Conservation (phyloP, 1,140 invertebrate genomes). For the Heliothis virescens region DNA sequence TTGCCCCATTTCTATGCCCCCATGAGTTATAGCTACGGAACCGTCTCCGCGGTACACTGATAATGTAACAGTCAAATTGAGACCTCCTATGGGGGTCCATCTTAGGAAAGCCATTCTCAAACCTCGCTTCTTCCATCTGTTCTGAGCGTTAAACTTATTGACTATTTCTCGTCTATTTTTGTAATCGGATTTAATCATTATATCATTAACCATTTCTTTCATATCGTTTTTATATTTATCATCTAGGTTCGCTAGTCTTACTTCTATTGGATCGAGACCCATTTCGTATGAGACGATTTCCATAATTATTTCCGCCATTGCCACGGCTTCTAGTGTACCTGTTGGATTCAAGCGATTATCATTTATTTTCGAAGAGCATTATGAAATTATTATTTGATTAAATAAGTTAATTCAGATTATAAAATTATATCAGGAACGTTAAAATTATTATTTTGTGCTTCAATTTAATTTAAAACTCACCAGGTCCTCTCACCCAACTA, state of each 20-base stretch:
- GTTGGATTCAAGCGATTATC: slow-evolving; percentile 44
- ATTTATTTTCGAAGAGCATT: not conserved
- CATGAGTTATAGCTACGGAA: slow-evolving; percentile 41
- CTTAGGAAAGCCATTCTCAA: slow-evolving; percentile 44
- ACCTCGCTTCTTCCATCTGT: slow-evolving; percentile 54
- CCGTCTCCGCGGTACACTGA: slow-evolving; percentile 49
- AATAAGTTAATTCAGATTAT: not conserved
- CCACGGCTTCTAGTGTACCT: slow-evolving; percentile 89
- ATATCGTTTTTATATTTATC: slow-evolving; percentile 70
- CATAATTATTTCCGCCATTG: slow-evolving; percentile 92
- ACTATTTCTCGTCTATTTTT: slow-evolving; percentile 31
- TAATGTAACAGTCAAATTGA: slow-evolving; percentile 30
- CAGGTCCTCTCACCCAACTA: slow-evolving; percentile 84
- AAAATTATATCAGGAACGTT: not conserved
- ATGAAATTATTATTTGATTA: slow-evolving; percentile 53
- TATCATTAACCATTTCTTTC: slow-evolving; percentile 44
- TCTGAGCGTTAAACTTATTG: slow-evolving; percentile 39
- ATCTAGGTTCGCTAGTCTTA: slow-evolving; percentile 88
- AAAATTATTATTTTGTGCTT: not conserved
- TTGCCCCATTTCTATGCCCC: slow-evolving; percentile 51
- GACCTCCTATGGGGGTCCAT: slow-evolving; percentile 2
- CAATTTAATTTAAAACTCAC: not conserved
- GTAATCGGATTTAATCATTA: slow-evolving; percentile 38
- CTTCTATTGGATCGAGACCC: slow-evolving; percentile 89
- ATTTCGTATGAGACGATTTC: slow-evolving; percentile 91